A percentile compares a stretch with the other conserved stretches of the same genome.
phyloP scores from a whole-genome alignment of 2,888 invertebrate genomes.

The Macrophya alboannulata region DNA sequence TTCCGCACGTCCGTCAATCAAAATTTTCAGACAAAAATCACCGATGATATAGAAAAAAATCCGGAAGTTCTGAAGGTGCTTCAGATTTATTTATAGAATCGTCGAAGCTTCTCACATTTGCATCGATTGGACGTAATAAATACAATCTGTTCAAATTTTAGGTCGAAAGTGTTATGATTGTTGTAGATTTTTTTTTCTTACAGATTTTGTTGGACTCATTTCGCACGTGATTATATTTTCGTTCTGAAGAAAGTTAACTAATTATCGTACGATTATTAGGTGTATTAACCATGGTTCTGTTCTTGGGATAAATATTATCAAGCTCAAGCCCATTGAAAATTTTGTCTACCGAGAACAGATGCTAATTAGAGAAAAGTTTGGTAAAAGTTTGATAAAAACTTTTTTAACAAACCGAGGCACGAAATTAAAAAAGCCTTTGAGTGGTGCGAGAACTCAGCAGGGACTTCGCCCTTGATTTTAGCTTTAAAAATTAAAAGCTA shows the following conservation, averaged over 20 bases:
- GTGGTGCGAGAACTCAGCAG: slow-evolving; percentile 45
- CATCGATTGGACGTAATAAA: background rate
- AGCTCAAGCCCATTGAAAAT: slow-evolving; percentile 31
- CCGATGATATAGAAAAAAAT: background rate
- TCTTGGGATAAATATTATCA: slow-evolving; percentile 32
- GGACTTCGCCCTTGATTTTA: slow-evolving; percentile 38
- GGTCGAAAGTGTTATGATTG: background rate
- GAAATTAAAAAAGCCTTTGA: slow-evolving; percentile 40
- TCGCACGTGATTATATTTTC: background rate
- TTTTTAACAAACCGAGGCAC: slow-evolving; percentile 45
- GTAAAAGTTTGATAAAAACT: slow-evolving; percentile 39
- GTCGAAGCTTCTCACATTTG: background rate
- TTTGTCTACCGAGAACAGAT: slow-evolving; percentile 41
- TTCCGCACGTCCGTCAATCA: background rate
- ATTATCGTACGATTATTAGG: slow-evolving; percentile 30
- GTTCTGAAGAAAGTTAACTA: background rate
- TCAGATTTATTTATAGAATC: background rate
- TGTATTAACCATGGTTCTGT: slow-evolving; percentile 2
- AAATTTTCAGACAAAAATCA: background rate
- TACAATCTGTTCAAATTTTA: background rate
- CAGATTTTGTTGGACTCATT: background rate
- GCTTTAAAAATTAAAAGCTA: slow-evolving; percentile 48
- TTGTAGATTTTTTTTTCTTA: background rate
- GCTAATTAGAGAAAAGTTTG: slow-evolving; percentile 46
- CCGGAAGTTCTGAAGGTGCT: background rate